Percentiles rank a stretch among this genome's conserved stretches.
These are phyloP conservation scores for Spea multiplicata DNA, from an alignment of 2,113 vertebrate species.

Conservation along the genomic window DNA sequence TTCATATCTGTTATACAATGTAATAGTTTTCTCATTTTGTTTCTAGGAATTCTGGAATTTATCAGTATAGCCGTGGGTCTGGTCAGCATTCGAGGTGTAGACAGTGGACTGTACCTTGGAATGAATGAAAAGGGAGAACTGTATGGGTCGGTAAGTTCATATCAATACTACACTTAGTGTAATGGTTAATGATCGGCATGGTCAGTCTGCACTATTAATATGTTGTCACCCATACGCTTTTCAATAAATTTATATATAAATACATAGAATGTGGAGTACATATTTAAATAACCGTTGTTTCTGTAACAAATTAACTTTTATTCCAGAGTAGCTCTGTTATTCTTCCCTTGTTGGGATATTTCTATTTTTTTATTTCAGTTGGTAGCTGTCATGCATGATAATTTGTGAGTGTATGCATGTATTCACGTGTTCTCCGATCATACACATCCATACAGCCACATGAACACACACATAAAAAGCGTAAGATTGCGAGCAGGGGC, in stretches of 20 bases:
- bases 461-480: no score
- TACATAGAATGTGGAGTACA: not conserved
- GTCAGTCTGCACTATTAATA: not conserved
- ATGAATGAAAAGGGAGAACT: constrained; percentile 94
- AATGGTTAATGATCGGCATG: not conserved
- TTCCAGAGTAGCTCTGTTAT: no score
- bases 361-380: no score
- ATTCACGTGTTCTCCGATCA: no score
- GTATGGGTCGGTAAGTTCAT: constrained; percentile 91
- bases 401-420: no score
- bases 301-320: no score
- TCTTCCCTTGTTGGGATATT: no score
- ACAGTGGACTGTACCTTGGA: constrained; percentile 94
- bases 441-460: no score
- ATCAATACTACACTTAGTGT: not conserved
- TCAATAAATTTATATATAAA: not conserved
- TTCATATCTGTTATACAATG: no score
- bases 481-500: no score
- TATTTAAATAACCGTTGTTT: no score
- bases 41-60: constrained; percentile 94
- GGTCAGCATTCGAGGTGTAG: constrained; percentile 98
- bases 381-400: no score
- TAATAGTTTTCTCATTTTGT: constrained; percentile 45
- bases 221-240: not conserved
- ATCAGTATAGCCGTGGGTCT: constrained; percentile 97